Percentiles rank a stretch among this genome's conserved stretches.
These are phyloP conservation scores for Artemia franciscana DNA, from an alignment of 1,140 invertebrate species.

Conservation along the genomic window DNA sequence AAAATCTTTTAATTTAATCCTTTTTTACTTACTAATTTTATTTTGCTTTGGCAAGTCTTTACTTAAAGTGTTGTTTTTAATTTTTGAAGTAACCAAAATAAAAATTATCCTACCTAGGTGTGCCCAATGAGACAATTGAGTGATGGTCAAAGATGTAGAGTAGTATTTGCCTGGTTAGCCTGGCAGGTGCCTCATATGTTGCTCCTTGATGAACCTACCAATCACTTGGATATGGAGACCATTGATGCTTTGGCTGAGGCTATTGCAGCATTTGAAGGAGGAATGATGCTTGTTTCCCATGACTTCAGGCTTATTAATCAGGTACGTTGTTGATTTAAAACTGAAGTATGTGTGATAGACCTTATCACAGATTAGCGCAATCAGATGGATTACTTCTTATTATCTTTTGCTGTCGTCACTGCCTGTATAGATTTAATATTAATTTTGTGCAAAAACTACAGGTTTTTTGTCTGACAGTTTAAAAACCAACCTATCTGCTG, in stretches of 20 bases:
- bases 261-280: slow-evolving; percentile 91
- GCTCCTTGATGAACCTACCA: slow-evolving; percentile 90
- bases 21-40: too few relatives aligned
- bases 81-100: neutral
- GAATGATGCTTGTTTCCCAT: slow-evolving; percentile 90
- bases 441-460: too few relatives aligned
- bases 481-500: too few relatives aligned
- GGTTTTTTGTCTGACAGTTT: too few relatives aligned
- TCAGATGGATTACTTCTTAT: too few relatives aligned
- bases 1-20: too few relatives aligned
- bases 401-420: too few relatives aligned
- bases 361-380: too few relatives aligned
- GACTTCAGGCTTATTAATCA: slow-evolving; percentile 96
- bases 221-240: slow-evolving; percentile 98
- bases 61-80: neutral
- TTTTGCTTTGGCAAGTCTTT: slow-evolving; percentile 3
- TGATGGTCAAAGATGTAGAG: slow-evolving; percentile 91
- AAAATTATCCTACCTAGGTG: slow-evolving; percentile 30
- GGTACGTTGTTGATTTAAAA: too few relatives aligned
- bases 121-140: slow-evolving; percentile 92
- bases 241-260: slow-evolving; percentile 95
- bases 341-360: too few relatives aligned
- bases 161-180: slow-evolving; percentile 85
- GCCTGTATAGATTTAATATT: too few relatives aligned
- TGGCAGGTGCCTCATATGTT: slow-evolving; percentile 86